Conservation (phyloP, 2,113 vertebrate species). For the Syrmaticus mikado region DNA sequence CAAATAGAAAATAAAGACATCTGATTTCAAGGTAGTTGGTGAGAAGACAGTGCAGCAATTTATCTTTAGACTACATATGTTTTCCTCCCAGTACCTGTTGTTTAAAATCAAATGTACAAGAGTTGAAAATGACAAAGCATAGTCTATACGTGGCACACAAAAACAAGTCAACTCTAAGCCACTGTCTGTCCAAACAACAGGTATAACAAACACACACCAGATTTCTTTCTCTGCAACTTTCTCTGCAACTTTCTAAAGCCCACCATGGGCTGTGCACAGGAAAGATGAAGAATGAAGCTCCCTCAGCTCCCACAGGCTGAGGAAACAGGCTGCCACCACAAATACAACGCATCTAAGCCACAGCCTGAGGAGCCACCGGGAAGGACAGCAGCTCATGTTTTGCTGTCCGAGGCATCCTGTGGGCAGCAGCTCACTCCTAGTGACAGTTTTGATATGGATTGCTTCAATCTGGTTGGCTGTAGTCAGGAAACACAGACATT, state of each 20-base stretch:
- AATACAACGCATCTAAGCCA: not conserved
- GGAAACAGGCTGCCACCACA: not conserved
- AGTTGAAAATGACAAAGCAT: rapidly evolving
- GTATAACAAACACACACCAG: not conserved
- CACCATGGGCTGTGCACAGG: not conserved
- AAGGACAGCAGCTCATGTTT: not conserved
- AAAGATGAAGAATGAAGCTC: not conserved
- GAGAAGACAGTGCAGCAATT: not conserved
- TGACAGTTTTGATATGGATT: not conserved
- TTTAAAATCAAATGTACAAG: not conserved
- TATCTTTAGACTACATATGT: not conserved
- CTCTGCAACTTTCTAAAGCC: not conserved
- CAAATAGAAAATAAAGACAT: not conserved
- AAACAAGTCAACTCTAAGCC: not conserved
- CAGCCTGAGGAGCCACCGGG: not conserved
- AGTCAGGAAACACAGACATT: not conserved
- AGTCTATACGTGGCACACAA: not conserved
- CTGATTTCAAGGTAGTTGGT: not conserved
- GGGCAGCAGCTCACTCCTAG: not conserved
- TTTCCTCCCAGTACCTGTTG: rapidly evolving
- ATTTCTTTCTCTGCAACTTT: not conserved
- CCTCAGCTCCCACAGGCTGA: no score
- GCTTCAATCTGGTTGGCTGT: not conserved
- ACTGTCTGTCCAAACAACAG: not conserved
- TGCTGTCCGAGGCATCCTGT: not conserved